phyloP scores from a whole-genome alignment of 2,113 vertebrate species.

The Prinia subflava region DNA sequence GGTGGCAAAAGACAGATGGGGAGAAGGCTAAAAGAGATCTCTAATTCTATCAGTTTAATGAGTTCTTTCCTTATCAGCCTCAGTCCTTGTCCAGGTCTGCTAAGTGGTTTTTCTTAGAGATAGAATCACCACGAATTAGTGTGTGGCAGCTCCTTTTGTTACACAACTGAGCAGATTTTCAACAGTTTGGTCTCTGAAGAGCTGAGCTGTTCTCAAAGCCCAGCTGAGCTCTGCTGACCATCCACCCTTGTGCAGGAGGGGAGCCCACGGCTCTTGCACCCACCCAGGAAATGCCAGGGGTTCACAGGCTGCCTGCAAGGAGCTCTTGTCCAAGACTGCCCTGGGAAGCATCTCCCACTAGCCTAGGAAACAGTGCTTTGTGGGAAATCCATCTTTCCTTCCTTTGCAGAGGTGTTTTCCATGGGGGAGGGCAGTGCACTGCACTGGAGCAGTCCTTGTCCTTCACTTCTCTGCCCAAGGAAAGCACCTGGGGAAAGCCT shows the following conservation, averaged over 20 bases:
- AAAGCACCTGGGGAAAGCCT: not conserved
- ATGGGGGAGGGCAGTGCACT: not conserved
- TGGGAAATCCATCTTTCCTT: not conserved
- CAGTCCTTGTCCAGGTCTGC: conserved; percentile 5
- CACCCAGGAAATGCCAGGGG: not conserved
- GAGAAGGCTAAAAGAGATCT: not conserved
- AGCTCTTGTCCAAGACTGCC: not conserved
- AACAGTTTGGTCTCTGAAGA: not conserved
- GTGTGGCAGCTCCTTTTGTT: conserved; percentile 18
- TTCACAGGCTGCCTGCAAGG: not conserved
- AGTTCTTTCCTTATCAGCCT: conserved; percentile 24
- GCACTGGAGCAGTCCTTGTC: not conserved
- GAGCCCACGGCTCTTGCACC: not conserved
- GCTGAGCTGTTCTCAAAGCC: not conserved
- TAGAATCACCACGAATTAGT: not conserved
- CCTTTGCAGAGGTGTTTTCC: not conserved
- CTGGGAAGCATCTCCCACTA: not conserved
- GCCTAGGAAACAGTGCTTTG: not conserved
- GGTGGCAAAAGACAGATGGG: not conserved
- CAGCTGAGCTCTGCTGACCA: not conserved
- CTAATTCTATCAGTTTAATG: conserved; percentile 22
- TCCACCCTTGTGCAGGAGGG: not conserved
- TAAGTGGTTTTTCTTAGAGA: conserved; percentile 23
- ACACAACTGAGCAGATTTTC: not conserved
- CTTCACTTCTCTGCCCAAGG: not conserved